phyloP scores from a whole-genome alignment of 1,140 invertebrate species.

The Drosophila setifemur region DNA sequence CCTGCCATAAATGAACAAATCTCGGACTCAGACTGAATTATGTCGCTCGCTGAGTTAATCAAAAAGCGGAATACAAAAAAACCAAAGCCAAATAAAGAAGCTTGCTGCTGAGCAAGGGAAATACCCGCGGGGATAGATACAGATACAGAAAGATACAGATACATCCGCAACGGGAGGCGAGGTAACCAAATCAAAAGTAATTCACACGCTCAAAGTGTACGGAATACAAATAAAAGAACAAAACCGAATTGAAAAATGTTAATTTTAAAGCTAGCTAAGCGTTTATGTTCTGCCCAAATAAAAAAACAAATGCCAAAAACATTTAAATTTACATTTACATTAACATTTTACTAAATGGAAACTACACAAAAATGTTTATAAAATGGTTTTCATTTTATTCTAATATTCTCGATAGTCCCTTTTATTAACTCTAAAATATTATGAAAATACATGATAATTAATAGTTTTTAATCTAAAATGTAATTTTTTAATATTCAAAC shows the following conservation, averaged over 20 bases:
- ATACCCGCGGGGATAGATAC: conserved; percentile 58
- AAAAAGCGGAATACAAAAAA: conserved; percentile 22
- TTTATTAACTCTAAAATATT: too few relatives aligned
- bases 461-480: too few relatives aligned
- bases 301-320: too few relatives aligned
- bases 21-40: conserved; percentile 52
- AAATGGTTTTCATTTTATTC: too few relatives aligned
- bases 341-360: too few relatives aligned
- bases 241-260: conserved; percentile 8
- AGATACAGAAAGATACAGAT: conserved; percentile 23
- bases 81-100: conserved; percentile 66
- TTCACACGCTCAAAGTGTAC: conserved; percentile 73
- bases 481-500: too few relatives aligned
- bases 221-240: conserved; percentile 12
- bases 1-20: conserved; percentile 60
- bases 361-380: too few relatives aligned
- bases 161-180: conserved; percentile 56
- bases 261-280: neutral
- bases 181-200: conserved; percentile 63
- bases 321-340: too few relatives aligned
- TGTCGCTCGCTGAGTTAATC: conserved; percentile 69
- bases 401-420: too few relatives aligned
- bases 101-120: conserved; percentile 51
- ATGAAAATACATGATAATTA: too few relatives aligned
- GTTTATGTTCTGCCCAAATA: neutral